Percentiles rank a stretch among this genome's conserved stretches.
Conservation (phyloP, 2,113 vertebrate genomes). For the Labrus mixtus region DNA sequence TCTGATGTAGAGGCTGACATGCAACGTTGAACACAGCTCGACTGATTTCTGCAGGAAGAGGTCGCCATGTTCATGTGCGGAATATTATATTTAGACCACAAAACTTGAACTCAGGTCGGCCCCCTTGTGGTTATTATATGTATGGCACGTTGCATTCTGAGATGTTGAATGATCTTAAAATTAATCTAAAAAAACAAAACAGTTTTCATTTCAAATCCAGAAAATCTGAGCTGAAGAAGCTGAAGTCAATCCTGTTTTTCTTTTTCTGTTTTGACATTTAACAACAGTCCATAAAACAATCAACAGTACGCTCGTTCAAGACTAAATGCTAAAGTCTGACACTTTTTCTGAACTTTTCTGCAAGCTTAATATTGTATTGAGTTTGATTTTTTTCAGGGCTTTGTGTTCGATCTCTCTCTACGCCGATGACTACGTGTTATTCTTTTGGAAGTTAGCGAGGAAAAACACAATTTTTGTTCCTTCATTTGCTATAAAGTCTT, state of each 20-base stretch:
- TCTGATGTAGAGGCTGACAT: conserved; percentile 50
- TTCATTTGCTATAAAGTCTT: too few species aligned
- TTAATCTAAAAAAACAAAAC: not conserved
- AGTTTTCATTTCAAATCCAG: not conserved
- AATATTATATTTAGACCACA: not conserved
- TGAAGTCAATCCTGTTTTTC: not conserved
- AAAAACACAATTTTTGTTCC: too few species aligned
- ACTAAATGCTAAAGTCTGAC: not conserved
- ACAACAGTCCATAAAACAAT: conserved; percentile 31
- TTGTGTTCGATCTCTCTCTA: not conserved
- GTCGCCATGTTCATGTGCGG: conserved; percentile 23
- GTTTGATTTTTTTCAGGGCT: too few species aligned
- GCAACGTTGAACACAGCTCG: conserved; percentile 42
- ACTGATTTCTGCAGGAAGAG: conserved; percentile 1
- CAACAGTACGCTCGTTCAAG: conserved; percentile 32
- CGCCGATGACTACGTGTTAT: not conserved
- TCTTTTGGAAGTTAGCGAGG: not conserved
- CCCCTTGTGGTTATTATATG: not conserved
- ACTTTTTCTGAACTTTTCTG: not conserved
- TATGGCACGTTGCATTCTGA: not conserved
- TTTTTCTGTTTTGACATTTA: conserved; percentile 5
- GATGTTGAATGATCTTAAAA: not conserved
- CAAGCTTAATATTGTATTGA: not conserved
- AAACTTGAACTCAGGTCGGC: not conserved
- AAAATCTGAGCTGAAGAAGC: not conserved